Percentiles rank a stretch among this genome's conserved stretches.
Conservation (phyloP, 1,140 invertebrate genomes). For the Neodiprion pinetum region DNA sequence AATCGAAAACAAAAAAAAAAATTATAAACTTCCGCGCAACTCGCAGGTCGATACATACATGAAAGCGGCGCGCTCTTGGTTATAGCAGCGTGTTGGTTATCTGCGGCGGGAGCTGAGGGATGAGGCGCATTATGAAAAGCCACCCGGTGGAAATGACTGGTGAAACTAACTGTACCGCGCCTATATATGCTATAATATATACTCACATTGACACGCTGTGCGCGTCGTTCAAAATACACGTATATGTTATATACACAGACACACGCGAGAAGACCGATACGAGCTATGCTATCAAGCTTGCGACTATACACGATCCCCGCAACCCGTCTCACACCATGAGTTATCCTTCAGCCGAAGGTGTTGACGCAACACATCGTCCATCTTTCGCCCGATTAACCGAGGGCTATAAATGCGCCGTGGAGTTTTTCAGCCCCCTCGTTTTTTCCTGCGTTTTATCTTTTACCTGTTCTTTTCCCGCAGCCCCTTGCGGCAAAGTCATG, state of each 20-base stretch:
- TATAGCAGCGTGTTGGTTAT: neutral
- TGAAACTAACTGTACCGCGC: neutral
- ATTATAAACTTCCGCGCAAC: neutral
- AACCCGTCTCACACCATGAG: too few species aligned
- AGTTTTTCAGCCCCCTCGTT: too few species aligned
- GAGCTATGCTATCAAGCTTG: too few species aligned
- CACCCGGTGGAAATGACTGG: neutral
- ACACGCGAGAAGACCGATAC: too few species aligned
- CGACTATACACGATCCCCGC: too few species aligned
- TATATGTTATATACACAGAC: too few species aligned
- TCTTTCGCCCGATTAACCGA: neutral
- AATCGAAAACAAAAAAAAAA: neutral
- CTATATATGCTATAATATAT: neutral
- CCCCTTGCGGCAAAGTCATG: too few species aligned
- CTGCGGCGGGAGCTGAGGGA: neutral
- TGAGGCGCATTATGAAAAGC: constrained; percentile 4
- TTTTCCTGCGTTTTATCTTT: too few species aligned
- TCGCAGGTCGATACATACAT: neutral
- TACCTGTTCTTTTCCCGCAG: too few species aligned
- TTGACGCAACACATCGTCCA: constrained; percentile 1
- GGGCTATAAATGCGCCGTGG: neutral
- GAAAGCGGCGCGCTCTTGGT: neutral
- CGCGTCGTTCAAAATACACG: too few species aligned
- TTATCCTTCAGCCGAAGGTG: neutral
- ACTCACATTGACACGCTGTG: too few species aligned